These are phyloP conservation scores for Choloepus hoffmanni DNA, from an alignment of 2,113 vertebrate species.

Conservation along the genomic window DNA sequence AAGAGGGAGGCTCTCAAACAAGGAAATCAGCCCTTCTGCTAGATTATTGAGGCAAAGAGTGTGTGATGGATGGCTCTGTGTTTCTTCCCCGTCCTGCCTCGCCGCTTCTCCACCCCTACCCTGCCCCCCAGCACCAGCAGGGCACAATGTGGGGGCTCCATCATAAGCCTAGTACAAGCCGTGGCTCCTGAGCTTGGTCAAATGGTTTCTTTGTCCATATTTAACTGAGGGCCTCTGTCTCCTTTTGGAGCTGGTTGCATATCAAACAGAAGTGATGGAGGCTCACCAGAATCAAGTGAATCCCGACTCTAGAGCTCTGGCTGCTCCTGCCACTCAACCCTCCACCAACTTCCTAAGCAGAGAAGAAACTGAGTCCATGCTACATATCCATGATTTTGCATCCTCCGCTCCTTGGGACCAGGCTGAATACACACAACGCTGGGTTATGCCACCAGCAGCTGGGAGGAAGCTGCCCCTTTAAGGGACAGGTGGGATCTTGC, in stretches of 20 bases:
- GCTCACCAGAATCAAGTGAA: background rate
- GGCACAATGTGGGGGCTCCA: background rate
- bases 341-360: background rate
- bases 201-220: background rate
- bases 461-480: background rate
- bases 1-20: background rate
- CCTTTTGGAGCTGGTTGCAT: background rate
- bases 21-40: fast-evolving
- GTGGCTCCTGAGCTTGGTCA: background rate
- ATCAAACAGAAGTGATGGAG: background rate
- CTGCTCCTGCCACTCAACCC: background rate
- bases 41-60: background rate
- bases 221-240: background rate
- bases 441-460: background rate
- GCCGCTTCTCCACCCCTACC: no score
- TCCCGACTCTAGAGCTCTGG: no score
- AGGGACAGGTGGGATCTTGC: background rate
- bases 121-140: background rate
- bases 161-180: background rate
- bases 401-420: background rate
- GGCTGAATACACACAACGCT: background rate
- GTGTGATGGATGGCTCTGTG: fast-evolving
- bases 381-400: background rate
- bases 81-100: background rate
- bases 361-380: background rate